phyloP scores from a whole-genome alignment of 2,888 invertebrate genomes.

The Cosmia trapezina region DNA sequence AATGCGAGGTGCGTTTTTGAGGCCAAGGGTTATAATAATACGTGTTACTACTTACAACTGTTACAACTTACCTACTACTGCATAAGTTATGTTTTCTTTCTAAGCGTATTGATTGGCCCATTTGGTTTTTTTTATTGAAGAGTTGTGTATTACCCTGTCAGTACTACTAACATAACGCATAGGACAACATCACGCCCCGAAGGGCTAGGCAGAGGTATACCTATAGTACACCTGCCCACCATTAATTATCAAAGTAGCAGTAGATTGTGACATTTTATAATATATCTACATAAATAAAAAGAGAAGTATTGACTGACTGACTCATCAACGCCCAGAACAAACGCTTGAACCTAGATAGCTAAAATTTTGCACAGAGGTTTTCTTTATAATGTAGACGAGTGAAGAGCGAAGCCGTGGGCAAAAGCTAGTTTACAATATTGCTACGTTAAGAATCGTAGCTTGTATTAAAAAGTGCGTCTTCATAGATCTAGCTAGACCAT shows the following conservation, averaged over 20 bases:
- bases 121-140: constrained; percentile 27
- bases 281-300: too few species aligned
- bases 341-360: too few species aligned
- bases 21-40: constrained; percentile 47
- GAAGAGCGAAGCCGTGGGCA: too few species aligned
- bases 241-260: not conserved
- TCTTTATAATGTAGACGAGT: too few species aligned
- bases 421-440: too few species aligned
- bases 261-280: not conserved
- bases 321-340: too few species aligned
- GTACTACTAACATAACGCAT: not conserved
- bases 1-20: constrained; percentile 29
- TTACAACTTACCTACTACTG: constrained; percentile 17
- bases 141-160: not conserved
- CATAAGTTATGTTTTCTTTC: constrained; percentile 16
- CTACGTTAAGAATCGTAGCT: not conserved
- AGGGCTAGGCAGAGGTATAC: too few species aligned
- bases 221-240: too few species aligned
- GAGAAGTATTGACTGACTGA: too few species aligned
- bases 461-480: not conserved
- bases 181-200: too few species aligned
- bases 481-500: not conserved
- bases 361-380: too few species aligned
- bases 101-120: too few species aligned
- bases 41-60: constrained; percentile 36